These are phyloP conservation scores for Buteo buteo DNA, from an alignment of 2,113 vertebrate species.

Conservation along the genomic window DNA sequence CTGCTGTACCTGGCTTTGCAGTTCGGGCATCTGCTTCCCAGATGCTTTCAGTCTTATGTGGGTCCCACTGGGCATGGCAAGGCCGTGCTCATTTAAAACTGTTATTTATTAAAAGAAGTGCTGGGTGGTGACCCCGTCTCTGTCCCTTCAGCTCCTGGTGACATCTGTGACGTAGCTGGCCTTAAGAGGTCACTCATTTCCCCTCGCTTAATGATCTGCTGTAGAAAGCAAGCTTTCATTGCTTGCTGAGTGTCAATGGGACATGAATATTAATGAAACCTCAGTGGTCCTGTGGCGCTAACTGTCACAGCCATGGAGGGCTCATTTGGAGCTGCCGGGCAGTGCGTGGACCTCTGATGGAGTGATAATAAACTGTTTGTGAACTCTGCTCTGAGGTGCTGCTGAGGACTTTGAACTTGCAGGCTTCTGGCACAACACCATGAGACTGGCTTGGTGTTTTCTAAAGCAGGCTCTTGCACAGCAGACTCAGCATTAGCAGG, in stretches of 20 bases:
- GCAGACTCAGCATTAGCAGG: background rate
- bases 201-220: slow-evolving; percentile 60
- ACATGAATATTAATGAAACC: slow-evolving; percentile 74
- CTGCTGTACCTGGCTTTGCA: background rate
- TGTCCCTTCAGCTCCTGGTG: background rate
- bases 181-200: slow-evolving; percentile 52
- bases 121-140: background rate
- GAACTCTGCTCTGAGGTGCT: background rate
- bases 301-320: background rate
- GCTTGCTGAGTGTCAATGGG: slow-evolving; percentile 47
- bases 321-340: slow-evolving; percentile 45
- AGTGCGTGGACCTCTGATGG: slow-evolving; percentile 30
- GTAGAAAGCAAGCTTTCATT: slow-evolving; percentile 51
- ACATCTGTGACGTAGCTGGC: background rate
- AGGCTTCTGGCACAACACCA: background rate
- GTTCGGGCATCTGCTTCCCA: background rate
- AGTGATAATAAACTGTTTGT: slow-evolving; percentile 47
- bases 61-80: background rate
- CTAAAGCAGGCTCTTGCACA: background rate
- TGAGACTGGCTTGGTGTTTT: background rate
- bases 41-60: background rate
- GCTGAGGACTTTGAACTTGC: background rate
- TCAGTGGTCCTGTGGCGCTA: slow-evolving; percentile 20
- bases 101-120: slow-evolving; percentile 1
- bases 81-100: background rate